phyloP scores from a whole-genome alignment of 2,113 vertebrate species.

The Plecturocebus donacophilus region DNA sequence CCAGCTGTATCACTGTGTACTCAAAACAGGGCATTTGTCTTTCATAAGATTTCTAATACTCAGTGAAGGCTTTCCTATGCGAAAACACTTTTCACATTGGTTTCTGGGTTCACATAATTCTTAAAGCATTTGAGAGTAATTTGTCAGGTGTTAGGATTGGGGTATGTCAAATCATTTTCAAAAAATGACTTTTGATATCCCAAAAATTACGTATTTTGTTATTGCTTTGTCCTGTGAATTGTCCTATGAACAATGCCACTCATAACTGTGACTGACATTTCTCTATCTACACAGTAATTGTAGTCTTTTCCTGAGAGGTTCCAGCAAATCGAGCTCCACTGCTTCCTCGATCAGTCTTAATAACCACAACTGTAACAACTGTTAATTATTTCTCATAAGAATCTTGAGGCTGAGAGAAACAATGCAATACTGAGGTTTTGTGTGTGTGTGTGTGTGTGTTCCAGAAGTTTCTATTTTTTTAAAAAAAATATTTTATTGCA shows the following conservation, averaged over 20 bases:
- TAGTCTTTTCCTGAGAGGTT: conserved; percentile 35
- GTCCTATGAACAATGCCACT: neutral
- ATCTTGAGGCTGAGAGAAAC: neutral
- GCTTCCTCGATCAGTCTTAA: neutral
- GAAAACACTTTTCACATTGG: neutral
- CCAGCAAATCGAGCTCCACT: neutral
- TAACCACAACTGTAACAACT: neutral
- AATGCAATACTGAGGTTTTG: neutral
- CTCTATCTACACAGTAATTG: neutral
- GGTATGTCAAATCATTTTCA: neutral
- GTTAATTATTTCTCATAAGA: neutral
- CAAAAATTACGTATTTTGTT: neutral
- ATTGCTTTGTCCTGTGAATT: neutral
- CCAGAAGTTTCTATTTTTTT: too few species aligned
- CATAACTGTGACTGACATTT: neutral
- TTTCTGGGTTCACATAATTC: neutral
- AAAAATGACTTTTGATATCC: neutral
- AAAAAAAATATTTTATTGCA: too few species aligned
- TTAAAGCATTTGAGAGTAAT: neutral
- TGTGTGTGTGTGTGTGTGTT: too few species aligned
- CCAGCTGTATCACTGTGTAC: too few species aligned
- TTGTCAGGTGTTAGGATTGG: neutral
- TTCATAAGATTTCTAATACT: neutral
- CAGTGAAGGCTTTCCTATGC: neutral
- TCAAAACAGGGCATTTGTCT: neutral